Evolutionary conservation across 2,113 vertebrate genomes (phyloP).

Genomic region (Sitta europaea): DNA sequence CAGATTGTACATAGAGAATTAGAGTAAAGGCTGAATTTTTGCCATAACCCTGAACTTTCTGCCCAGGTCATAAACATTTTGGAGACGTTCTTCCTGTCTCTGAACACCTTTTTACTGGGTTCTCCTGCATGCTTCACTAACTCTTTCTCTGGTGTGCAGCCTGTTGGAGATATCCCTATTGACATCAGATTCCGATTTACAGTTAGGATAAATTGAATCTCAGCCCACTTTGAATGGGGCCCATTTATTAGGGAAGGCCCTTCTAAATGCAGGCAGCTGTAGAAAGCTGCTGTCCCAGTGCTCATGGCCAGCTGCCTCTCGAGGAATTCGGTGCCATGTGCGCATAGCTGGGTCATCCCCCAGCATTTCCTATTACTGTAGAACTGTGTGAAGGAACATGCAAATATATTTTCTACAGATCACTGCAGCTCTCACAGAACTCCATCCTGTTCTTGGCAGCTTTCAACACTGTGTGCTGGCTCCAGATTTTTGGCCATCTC

Average conservation of each 20-base stretch:
- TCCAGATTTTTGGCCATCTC: not conserved
- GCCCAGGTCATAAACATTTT: not conserved
- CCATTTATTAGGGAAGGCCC: not conserved
- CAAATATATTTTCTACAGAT: not conserved
- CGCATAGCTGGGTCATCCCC: not conserved
- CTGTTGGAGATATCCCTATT: not conserved
- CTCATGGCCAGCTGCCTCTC: not conserved
- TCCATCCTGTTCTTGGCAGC: not conserved
- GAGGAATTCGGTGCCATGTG: not conserved
- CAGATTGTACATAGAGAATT: not conserved
- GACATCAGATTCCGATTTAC: not conserved
- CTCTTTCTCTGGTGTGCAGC: not conserved
- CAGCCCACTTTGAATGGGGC: not conserved
- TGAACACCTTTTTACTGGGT: not conserved
- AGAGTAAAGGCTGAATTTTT: not conserved
- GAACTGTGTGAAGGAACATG: fast-evolving
- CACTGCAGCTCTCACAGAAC: fast-evolving
- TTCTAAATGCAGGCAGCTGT: not conserved
- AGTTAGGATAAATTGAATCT: not conserved
- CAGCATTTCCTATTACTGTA: not conserved
- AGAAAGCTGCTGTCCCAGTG: not conserved
- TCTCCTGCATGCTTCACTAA: not conserved
- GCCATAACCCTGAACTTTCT: not conserved
- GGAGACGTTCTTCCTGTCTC: not conserved
- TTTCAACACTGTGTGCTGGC: not conserved